phyloP scores from a whole-genome alignment of 2,888 invertebrate genomes.

The Troides helena region DNA sequence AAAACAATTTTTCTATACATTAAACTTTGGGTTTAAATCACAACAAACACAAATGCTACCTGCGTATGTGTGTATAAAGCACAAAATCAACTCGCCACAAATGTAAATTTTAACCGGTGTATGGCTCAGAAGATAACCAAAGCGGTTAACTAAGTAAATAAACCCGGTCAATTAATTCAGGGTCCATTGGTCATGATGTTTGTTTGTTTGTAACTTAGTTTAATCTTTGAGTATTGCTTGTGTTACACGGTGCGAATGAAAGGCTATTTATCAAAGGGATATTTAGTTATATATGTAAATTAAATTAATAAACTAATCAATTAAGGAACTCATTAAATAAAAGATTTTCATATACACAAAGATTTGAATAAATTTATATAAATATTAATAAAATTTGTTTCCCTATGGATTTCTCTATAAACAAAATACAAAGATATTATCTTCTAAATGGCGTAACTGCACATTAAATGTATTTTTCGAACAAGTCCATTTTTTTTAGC shows the following conservation, averaged over 20 bases:
- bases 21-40: constrained; percentile 1
- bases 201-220: constrained; percentile 66
- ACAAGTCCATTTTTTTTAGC: too few relatives aligned
- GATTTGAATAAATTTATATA: too few relatives aligned
- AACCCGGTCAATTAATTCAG: constrained; percentile 72
- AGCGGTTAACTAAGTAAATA: constrained; percentile 72
- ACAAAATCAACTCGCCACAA: constrained; percentile 35
- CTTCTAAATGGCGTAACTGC: too few relatives aligned
- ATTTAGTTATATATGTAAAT: constrained; percentile 17
- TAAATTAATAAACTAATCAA: constrained; percentile 1
- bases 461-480: too few relatives aligned
- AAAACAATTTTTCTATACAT: not conserved
- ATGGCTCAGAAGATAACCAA: constrained; percentile 73
- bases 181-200: constrained; percentile 77
- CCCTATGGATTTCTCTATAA: too few relatives aligned
- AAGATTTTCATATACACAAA: too few relatives aligned
- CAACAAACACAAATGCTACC: constrained; percentile 19
- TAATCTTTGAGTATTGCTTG: constrained; percentile 42
- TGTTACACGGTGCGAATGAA: not conserved
- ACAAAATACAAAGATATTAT: too few relatives aligned
- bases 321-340: too few relatives aligned
- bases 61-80: constrained; percentile 29
- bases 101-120: constrained; percentile 52
- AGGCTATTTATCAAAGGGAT: not conserved
- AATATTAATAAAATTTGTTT: too few relatives aligned